Base-by-base conservation (phyloP, 2,113 vertebrate genomes). In the Motacilla alba region DNA sequence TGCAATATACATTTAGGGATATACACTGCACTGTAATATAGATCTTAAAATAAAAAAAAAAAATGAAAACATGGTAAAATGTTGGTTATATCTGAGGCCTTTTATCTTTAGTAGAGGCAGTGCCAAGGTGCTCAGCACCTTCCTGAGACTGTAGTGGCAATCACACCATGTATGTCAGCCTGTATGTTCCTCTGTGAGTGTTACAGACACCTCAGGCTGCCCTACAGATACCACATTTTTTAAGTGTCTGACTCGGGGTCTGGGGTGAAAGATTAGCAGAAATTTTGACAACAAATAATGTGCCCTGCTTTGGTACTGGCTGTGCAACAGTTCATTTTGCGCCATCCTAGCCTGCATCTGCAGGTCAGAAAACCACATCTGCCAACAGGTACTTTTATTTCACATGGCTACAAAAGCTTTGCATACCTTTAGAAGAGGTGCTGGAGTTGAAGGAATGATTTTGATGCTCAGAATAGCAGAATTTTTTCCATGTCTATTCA, bases 271-370 rank as follows among this genome's bases (percentile, higher is more conserved):
- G 52, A 49, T 2, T 6, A 31, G 14, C 13, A 68, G 60, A 83
- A 59, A 60, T 5, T 47, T 39, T 37, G 22, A 4, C 0, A 6
- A 2, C 11, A 46, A 46, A n/a, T 4, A 41, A 4, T 0, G 0
- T 5, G 23, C 39, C 31, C 60, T 79, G 18, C 13, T 43, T 67
- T 2, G 3, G 13, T 12, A 13, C 19, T 23, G 44, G 7, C 6
- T 13, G 9, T 30, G 33, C 44, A 50, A 15, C 4, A 30, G 11
- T n/a, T 64, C 60, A 19, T 7, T 6, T 72, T 56, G 21, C 31
- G 31, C 19, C 47, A 13, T 27, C 69, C 11, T 28, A 15, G 15
- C 14, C 15, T 30, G 8, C 23, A 6, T 1, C 4, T 1, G 6
- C 33, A 28, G 27, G 22, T 56, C 19, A 15, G 73, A 41, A 6